Base-by-base conservation (phyloP, 2,888 invertebrate genomes). In the Ormia ochracea region DNA sequence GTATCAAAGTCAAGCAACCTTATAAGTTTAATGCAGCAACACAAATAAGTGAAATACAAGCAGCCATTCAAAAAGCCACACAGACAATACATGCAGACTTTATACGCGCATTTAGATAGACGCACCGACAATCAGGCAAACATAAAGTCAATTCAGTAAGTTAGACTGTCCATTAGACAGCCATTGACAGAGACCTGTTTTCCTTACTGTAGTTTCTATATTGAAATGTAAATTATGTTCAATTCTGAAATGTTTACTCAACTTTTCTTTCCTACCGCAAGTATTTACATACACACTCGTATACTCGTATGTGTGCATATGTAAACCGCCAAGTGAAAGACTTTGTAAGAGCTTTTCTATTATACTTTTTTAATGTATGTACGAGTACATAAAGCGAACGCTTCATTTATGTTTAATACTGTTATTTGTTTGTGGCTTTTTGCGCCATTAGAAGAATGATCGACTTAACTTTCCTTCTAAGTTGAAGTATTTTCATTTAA, bases 151-250 rank as follows among this genome's bases (percentile, higher is more conserved):
- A 33, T 28, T 21, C 26, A 56, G 6, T 28, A 17, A 73, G 52
- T 58, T 38, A 56, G 56, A 21, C 56, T 56, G 36, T 65, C 38
- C 17, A 56, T 58, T 31, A 56, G 56, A 63, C 76, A 69, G 63
- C 23, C 76, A 74, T 54, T 78, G 78, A 74, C 78, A 74, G 73
- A 78, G 68, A 78, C 78, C 68, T 78, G 78, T 78, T 78, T 78
- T 63, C 56, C 59, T 50, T 48, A 50, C 17, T 23, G 43, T 45
- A 74, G 36, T 76, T 68, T 63, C 63, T 69, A 58, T 43, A 73
- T 56, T 68, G 10, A 78, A 78, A 78, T 78, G 78, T 63, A 78
- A 78, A 78, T 78, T 69, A 73, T 69, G 56, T 74, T 74, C 69
- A 41, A 45, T 63, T 56, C 61, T 66, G n/a, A 58, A 54, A 31